Conservation (phyloP, 2,797 vertebrate species). For the Lemur catta region DNA sequence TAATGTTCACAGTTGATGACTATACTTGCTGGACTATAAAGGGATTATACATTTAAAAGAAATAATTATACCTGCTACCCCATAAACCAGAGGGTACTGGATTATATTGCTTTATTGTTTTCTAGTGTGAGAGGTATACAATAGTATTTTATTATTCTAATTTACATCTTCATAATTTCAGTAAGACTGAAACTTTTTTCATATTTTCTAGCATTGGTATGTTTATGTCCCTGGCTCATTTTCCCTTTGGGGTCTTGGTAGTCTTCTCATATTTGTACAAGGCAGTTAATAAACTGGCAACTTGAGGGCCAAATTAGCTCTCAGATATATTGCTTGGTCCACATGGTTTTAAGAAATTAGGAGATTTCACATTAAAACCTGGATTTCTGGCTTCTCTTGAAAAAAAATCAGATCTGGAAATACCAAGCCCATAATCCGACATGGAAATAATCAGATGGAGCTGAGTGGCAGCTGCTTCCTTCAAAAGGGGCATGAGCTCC, state of each 20-base stretch:
- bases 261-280: not conserved
- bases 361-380: slow-evolving; percentile 4
- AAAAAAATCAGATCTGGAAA: not conserved
- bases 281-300: not conserved
- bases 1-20: not conserved
- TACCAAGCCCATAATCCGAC: not conserved
- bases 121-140: not conserved
- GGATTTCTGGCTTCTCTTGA: not conserved
- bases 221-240: not conserved
- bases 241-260: not conserved
- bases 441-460: not conserved
- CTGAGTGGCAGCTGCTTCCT: not conserved
- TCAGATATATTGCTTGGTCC: not conserved
- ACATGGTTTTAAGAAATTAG: not conserved
- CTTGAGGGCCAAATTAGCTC: not conserved
- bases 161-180: not conserved
- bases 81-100: not conserved
- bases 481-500: not conserved
- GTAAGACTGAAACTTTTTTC: not conserved
- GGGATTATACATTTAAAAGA: not conserved
- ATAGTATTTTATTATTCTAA: not conserved
- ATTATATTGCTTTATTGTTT: not conserved
- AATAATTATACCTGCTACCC: not conserved
- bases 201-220: not conserved
- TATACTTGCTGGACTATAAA: not conserved